Conservation (phyloP, 1,140 invertebrate species). For the Leptonema lineaticorne region DNA sequence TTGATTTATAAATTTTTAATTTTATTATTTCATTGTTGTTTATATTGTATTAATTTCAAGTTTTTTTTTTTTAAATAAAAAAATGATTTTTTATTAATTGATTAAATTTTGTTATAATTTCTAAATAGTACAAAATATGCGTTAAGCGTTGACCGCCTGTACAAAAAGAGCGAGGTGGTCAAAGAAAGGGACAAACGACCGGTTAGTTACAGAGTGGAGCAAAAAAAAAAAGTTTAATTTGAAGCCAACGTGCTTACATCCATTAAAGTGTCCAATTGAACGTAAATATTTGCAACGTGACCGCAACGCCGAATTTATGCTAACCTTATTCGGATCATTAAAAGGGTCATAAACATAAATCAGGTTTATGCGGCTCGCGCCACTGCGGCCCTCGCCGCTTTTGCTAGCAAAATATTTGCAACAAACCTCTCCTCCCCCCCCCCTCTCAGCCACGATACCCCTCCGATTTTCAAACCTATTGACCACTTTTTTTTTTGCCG, state of each 20-base stretch:
- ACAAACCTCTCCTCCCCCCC: background rate
- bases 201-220: background rate
- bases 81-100: too few relatives aligned
- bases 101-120: too few relatives aligned
- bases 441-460: background rate
- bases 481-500: background rate
- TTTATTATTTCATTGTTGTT: too few relatives aligned
- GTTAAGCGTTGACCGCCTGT: too few relatives aligned
- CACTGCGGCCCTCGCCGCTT: background rate
- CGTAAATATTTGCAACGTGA: slow-evolving; percentile 33
- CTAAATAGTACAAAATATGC: too few relatives aligned
- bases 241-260: slow-evolving; percentile 15
- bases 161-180: too few relatives aligned
- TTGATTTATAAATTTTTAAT: too few relatives aligned
- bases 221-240: slow-evolving; percentile 9
- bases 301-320: slow-evolving; percentile 30
- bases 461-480: background rate
- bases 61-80: too few relatives aligned
- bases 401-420: slow-evolving; percentile 21
- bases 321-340: slow-evolving; percentile 33
- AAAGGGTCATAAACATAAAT: slow-evolving; percentile 30
- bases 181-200: too few relatives aligned
- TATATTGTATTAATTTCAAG: too few relatives aligned
- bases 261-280: slow-evolving; percentile 33
- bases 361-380: slow-evolving; percentile 25